These are phyloP conservation scores for Manis javanica DNA, from an alignment of 2,797 vertebrate species.

Conservation along the genomic window DNA sequence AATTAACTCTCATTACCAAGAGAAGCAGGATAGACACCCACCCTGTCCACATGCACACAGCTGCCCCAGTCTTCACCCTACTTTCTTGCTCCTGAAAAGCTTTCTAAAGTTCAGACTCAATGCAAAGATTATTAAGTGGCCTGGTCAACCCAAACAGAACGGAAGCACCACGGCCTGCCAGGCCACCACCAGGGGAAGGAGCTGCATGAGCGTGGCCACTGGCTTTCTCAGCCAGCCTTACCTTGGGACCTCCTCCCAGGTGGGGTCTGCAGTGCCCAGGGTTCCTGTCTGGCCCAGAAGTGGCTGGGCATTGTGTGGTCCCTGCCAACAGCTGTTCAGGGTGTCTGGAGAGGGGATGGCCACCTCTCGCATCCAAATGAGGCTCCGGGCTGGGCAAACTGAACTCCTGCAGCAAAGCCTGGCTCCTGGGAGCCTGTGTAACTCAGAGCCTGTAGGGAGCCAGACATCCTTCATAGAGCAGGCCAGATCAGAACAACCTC, in stretches of 20 bases:
- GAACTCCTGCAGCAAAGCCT: background rate
- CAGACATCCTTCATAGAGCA: background rate
- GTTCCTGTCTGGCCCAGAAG: background rate
- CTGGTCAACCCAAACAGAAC: background rate
- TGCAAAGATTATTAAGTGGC: background rate
- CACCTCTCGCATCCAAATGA: background rate
- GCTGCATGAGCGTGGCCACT: background rate
- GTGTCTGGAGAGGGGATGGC: background rate
- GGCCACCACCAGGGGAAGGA: background rate
- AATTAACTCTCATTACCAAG: background rate
- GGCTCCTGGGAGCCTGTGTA: background rate
- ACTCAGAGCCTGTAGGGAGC: slow-evolving; percentile 31
- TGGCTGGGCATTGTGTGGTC: background rate
- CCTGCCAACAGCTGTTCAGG: background rate
- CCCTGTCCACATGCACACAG: background rate
- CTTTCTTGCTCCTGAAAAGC: background rate
- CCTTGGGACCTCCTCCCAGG: background rate
- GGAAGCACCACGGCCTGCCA: background rate
- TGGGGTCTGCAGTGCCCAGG: background rate
- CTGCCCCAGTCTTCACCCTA: background rate
- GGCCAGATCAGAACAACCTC: background rate
- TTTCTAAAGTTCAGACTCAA: background rate
- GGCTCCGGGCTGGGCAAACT: background rate
- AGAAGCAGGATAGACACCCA: background rate
- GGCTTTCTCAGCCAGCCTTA: background rate